Conservation (phyloP, 2,113 vertebrate species). For the Crotalus helleri region DNA sequence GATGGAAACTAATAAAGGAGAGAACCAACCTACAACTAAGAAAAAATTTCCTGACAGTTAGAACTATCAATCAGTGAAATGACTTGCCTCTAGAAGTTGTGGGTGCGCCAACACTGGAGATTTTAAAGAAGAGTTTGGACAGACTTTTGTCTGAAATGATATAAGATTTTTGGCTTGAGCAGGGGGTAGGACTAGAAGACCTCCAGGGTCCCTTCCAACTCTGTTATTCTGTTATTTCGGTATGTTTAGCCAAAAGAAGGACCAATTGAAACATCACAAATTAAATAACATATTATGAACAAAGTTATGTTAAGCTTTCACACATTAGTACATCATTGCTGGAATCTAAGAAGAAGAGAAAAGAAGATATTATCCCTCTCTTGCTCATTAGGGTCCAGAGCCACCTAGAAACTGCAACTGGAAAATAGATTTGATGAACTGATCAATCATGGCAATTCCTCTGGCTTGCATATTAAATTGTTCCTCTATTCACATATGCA, state of each 20-base stretch:
- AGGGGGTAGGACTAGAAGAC: neutral
- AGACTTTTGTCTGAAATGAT: neutral
- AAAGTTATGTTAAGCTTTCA: neutral
- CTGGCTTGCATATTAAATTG: neutral
- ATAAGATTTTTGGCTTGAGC: neutral
- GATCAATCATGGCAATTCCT: neutral
- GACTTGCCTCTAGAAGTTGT: neutral
- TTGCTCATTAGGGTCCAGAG: neutral
- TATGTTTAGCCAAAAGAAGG: neutral
- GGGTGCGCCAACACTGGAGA: neutral
- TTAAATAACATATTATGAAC: neutral
- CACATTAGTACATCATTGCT: neutral
- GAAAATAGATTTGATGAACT: neutral
- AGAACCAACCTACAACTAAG: neutral
- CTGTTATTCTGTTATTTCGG: neutral
- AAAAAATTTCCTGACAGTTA: neutral
- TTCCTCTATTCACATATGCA: neutral
- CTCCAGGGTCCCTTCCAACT: neutral
- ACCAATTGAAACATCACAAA: neutral
- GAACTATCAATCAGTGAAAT: neutral
- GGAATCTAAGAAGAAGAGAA: neutral
- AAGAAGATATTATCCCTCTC: neutral
- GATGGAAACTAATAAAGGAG: neutral
- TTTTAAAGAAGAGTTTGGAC: neutral
- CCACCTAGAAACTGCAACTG: neutral